These are phyloP conservation scores for Romanogobio albipinnatus DNA, from an alignment of 2,113 vertebrate genomes.

Conservation along the genomic window DNA sequence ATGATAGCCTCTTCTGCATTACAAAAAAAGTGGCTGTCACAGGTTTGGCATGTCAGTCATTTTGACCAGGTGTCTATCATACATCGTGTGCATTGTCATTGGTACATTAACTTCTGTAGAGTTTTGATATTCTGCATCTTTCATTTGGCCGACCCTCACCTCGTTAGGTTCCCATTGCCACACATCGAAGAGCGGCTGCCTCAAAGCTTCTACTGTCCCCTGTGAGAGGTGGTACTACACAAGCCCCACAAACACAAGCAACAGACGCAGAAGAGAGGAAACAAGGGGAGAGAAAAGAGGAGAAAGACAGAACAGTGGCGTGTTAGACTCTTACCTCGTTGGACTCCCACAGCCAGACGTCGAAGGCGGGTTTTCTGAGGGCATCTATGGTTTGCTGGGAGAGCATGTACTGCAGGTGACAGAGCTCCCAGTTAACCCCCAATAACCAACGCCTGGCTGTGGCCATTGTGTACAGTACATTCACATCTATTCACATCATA, in stretches of 20 bases:
- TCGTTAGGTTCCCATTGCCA: constrained; percentile 97
- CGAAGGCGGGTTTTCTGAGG: constrained; percentile 70
- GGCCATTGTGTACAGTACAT: constrained; percentile 27
- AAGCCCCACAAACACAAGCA: constrained; percentile 40
- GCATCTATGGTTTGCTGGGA: constrained; percentile 70
- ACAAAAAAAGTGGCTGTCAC: too few species aligned
- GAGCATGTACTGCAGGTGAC: constrained; percentile 73
- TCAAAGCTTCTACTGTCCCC: constrained; percentile 88
- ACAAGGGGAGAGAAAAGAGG: constrained; percentile 38
- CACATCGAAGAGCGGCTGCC: constrained; percentile 90
- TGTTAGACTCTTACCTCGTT: constrained; percentile 67
- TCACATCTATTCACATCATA: background rate
- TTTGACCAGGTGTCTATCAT: background rate
- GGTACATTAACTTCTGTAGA: background rate
- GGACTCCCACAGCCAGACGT: constrained; percentile 73
- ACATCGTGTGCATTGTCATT: background rate
- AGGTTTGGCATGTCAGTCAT: background rate
- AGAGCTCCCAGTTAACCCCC: constrained; percentile 68
- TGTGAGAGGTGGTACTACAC: constrained; percentile 88
- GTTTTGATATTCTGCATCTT: background rate
- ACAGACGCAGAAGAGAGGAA: constrained; percentile 24
- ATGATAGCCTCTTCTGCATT: constrained; percentile 9
- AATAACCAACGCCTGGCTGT: constrained; percentile 53
- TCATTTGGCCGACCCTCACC: constrained; percentile 72
- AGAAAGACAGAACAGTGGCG: constrained; percentile 49